Evolutionary conservation across 2,113 vertebrate species (phyloP), one percentile per base, ranked within the genome.

Genomic region (Holacanthus passer): DNA sequence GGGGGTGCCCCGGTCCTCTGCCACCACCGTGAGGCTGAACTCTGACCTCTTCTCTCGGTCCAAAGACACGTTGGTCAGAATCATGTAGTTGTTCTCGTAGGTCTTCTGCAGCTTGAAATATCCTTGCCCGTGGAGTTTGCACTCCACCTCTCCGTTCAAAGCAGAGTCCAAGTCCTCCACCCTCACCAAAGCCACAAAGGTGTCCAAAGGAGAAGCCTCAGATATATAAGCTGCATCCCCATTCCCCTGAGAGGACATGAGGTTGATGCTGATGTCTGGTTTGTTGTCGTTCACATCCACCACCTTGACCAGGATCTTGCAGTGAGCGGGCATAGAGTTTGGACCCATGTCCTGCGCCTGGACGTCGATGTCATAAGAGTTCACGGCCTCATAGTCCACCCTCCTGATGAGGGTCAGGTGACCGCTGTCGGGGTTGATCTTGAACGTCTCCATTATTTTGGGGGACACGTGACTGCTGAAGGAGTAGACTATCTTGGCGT

Each of bases 271-370:
- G 53, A 99, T 98, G 78, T 99, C 98, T 0, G 98, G 98, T n/a
- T 97, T 98, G 86, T 99, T 99, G 91, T 99, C 98, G 47, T 99
- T 99, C 12, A 99, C 95, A 1, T 99, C 98, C 22, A 96, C 96
- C 70, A 99, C 90, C 86, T 98, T 97, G 59, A 99, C 97, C 81
- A 97, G 94, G 91, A 99, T 98, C 92, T 98, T 99, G 93, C 98
- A 99, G 78, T 98, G 97, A 32, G 97, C 97, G 0, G 98, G 98
- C 92, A 99, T 99, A 1, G 98, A 98, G 93, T 99, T 99, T 0
- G 98, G 98, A 70, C 98, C 98, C 96, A 98, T 85, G 86, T 99
- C 98, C 82, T 99, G 98, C 29, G 98, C 98, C 74, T 99, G 98
- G 3, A 97, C 97, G 1, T 99, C 98, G 11, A 99, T 97, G 88